Conservation (phyloP, 2,113 vertebrate species). For the Chinchilla lanigera region DNA sequence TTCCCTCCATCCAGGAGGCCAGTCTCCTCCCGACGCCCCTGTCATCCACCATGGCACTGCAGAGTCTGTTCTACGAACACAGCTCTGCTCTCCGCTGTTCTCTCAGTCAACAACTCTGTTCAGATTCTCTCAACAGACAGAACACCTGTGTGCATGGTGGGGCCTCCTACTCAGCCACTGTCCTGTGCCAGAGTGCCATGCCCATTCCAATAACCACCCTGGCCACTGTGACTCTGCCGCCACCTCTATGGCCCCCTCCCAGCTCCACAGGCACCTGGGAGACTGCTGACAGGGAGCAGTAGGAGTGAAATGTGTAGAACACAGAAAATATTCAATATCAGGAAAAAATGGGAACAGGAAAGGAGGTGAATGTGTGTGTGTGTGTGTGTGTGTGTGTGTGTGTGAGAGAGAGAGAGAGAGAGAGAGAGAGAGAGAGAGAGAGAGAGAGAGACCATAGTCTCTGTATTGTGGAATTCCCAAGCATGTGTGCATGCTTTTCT, state of each 20-base stretch:
- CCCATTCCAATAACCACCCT: background rate
- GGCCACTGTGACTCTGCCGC: background rate
- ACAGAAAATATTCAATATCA: background rate
- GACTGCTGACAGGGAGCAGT: background rate
- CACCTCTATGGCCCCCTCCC: background rate
- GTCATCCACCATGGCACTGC: rapidly evolving
- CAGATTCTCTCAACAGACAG: no score
- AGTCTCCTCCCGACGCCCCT: background rate
- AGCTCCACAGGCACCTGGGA: background rate
- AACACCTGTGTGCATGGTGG: background rate
- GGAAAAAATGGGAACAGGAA: background rate
- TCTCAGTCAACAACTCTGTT: background rate
- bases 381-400: background rate
- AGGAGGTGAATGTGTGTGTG: background rate
- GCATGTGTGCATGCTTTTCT: background rate
- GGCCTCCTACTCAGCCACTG: background rate
- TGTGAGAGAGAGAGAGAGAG: no score
- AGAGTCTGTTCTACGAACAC: background rate
- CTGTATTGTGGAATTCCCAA: background rate
- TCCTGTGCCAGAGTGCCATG: background rate
- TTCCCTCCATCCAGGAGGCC: background rate
- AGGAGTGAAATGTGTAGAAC: background rate
- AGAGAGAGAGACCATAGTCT: no score
- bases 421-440: no score
- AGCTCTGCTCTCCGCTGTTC: background rate